Conservation (phyloP, 2,797 vertebrate genomes). For the Ptychadena robeensis region DNA sequence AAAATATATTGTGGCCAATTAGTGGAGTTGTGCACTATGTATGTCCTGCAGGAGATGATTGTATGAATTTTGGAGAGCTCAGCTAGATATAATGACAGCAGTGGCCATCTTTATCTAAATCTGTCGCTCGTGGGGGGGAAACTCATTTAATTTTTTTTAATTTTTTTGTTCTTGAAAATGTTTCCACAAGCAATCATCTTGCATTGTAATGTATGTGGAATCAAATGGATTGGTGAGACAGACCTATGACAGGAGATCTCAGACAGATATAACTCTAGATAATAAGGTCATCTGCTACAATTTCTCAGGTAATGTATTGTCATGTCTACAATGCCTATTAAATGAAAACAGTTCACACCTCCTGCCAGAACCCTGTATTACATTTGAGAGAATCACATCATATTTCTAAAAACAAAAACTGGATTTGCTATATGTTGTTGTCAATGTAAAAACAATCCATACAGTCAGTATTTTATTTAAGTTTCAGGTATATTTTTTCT, state of each 20-base stretch:
- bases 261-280: constrained; percentile 7
- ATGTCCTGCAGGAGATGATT: constrained; percentile 9
- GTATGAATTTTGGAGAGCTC: not conserved
- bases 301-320: constrained; percentile 4
- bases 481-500: not conserved
- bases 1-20: constrained; percentile 29
- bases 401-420: not conserved
- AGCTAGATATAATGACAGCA: constrained; percentile 13
- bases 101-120: not conserved
- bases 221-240: constrained; percentile 17
- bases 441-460: no score
- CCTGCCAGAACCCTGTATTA: not conserved
- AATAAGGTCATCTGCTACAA: constrained; percentile 22
- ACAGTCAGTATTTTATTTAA: no score
- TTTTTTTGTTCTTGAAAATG: not conserved
- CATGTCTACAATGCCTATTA: not conserved
- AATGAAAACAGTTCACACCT: not conserved
- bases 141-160: constrained; percentile 9
- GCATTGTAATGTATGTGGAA: not conserved
- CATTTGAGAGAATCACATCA: not conserved
- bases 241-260: constrained; percentile 18
- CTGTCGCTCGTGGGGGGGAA: constrained; percentile 4
- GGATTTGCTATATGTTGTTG: not conserved
- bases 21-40: constrained; percentile 1
- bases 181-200: not conserved